Base-by-base conservation (phyloP, 2,888 invertebrate genomes). In the Xestia c-nigrum region DNA sequence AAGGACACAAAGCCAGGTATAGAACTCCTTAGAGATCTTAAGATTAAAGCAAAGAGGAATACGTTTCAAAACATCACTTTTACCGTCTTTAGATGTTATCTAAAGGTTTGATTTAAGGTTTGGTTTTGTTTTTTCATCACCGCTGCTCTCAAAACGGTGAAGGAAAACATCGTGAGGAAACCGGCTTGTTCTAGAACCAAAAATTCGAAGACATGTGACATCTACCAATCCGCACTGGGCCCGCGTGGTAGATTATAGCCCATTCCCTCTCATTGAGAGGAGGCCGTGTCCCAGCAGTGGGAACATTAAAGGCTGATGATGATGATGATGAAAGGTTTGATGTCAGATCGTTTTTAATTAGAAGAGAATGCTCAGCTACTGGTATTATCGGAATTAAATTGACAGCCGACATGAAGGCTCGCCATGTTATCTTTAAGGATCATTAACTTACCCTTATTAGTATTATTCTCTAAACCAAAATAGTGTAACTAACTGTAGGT, bases 341-440 rank as follows among this genome's bases (percentile, higher is more conserved):
- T 74, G 73, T 76, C 83, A 76, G 72, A 75, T 77, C 68, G 57
- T 65, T 76, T 80, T 77, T 80, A 84, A 86, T 86, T 78, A 78
- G 63, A 19, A 72, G n/a, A 69, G 38, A 77, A 72, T 74, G 77
- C 63, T 81, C 9, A 76, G 50, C 77, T 76, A 72, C 76, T 84
- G 74, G 76, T 78, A n/a, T 76, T 74, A 81, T 79, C 73, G 57
- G 24, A 77, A 61, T 31, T 74, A 72, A 47, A 40, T 59, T 68
- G 80, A 75, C 69, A 80, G 74, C 52, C n/a, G 61, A 81, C 74
- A 76, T 72, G 67, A 64, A 74, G 46, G 52, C 38, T 80, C 46
- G 40, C 61, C 21, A 19, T 70, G 19, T 67, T 74, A 70, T 74
- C 38, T 67, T 7, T 63, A 16, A n/a, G 9, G 1, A 66, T 66